These are phyloP conservation scores for Cheilosia pagana DNA, from an alignment of 2,888 invertebrate genomes.

Conservation along the genomic window DNA sequence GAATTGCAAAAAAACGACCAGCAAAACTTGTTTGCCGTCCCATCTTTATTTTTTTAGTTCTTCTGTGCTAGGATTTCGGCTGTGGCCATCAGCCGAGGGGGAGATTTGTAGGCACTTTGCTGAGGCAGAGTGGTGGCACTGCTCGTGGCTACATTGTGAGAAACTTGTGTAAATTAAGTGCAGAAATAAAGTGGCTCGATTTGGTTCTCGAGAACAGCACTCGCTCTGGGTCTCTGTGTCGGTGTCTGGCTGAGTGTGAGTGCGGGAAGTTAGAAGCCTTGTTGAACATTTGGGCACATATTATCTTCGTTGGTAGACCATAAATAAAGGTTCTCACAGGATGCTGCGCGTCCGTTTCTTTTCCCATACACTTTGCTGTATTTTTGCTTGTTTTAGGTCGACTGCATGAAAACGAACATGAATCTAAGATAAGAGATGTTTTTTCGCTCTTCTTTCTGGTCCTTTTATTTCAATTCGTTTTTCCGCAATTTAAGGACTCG, in stretches of 20 bases:
- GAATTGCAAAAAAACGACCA: slow-evolving; percentile 20
- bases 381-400: slow-evolving; percentile 25
- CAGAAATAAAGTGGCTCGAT: slow-evolving; percentile 73
- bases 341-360: slow-evolving; percentile 48
- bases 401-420: slow-evolving; percentile 48
- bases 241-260: slow-evolving; percentile 39
- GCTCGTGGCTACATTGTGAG: slow-evolving; percentile 65
- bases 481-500: slow-evolving; percentile 57
- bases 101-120: slow-evolving; percentile 71
- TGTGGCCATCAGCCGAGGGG: slow-evolving; percentile 37
- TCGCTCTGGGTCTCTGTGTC: slow-evolving; percentile 8
- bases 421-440: slow-evolving; percentile 62
- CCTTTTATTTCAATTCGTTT: slow-evolving; percentile 54
- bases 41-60: slow-evolving; percentile 57
- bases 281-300: slow-evolving; percentile 74
- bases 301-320: slow-evolving; percentile 74
- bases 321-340: slow-evolving; percentile 71
- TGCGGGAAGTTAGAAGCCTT: slow-evolving; percentile 72
- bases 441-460: slow-evolving; percentile 28
- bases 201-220: slow-evolving; percentile 44
- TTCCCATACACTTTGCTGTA: slow-evolving; percentile 14
- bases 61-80: not conserved
- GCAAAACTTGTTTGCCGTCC: slow-evolving; percentile 57
- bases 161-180: slow-evolving; percentile 75
- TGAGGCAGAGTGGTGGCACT: slow-evolving; percentile 57